Evolutionary conservation across 2,888 invertebrate species (phyloP).

Genomic region (Euplagia quadripunctaria): DNA sequence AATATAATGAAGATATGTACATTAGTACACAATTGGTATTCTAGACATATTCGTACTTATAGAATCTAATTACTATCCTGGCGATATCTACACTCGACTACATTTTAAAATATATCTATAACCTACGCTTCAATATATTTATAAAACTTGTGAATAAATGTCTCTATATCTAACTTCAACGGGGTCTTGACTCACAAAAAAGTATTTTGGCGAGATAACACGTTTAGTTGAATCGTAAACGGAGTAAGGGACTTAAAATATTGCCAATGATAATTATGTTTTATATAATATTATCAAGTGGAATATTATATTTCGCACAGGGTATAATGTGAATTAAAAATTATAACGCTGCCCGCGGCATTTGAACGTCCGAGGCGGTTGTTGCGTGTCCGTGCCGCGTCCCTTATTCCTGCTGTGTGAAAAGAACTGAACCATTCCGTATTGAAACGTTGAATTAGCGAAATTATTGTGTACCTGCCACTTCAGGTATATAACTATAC

Average conservation of each 20-base stretch:
- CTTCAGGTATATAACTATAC: slow-evolving; percentile 57
- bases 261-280: slow-evolving; percentile 79
- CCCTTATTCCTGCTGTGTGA: slow-evolving; percentile 81
- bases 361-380: slow-evolving; percentile 57
- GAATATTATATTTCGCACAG: slow-evolving; percentile 81
- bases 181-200: slow-evolving; percentile 61
- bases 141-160: slow-evolving; percentile 68
- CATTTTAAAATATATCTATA: slow-evolving; percentile 64
- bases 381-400: slow-evolving; percentile 76
- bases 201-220: slow-evolving; percentile 69
- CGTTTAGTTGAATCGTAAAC: slow-evolving; percentile 76
- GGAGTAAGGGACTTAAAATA: slow-evolving; percentile 83
- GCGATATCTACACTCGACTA: slow-evolving; percentile 70
- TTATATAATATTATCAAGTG: slow-evolving; percentile 78
- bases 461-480: slow-evolving; percentile 77
- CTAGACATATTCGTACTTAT: slow-evolving; percentile 83
- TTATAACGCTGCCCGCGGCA: slow-evolving; percentile 66
- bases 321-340: slow-evolving; percentile 81
- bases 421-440: slow-evolving; percentile 83
- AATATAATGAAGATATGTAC: slow-evolving; percentile 85
- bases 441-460: slow-evolving; percentile 75
- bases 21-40: slow-evolving; percentile 85
- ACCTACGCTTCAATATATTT: slow-evolving; percentile 66
- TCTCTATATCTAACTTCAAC: slow-evolving; percentile 59
- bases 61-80: slow-evolving; percentile 81